Base-by-base conservation (phyloP, 2,113 vertebrate genomes). In the Platysteira castanea region DNA sequence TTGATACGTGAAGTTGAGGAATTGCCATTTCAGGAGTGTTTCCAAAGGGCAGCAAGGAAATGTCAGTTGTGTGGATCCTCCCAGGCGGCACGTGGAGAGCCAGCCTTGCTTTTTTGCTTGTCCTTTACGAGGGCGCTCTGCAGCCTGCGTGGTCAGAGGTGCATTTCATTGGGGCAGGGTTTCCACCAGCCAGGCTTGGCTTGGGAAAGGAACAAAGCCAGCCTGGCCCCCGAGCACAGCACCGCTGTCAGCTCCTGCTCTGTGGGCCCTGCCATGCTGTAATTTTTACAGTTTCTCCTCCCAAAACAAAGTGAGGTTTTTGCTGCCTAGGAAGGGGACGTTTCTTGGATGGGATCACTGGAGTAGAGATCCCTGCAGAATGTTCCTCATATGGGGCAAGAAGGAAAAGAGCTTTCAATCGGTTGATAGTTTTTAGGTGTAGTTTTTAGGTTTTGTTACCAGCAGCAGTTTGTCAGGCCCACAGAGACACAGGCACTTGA, bases 401-500 rank as follows among this genome's bases (percentile, higher is more conserved):
- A 31, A 88, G 24, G 27, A 60, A 39, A 47, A 14, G 5, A 22
- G 10, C 21, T 60, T 77, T 82, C 28, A 37, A 7, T 37, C 4
- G 3, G 14, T 15, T 61, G 27, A 5, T n/a, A n/a, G 63, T 18
- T 85, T 79, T 61, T 31, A 52, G 30, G 53, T 81, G 1, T 0
- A 53, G 28, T 8, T 65, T 37, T 46, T 63, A 47, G 11, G 20
- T 70, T n/a, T 37, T 77, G 27, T 70, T 70, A 56, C 28, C 56
- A 19, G 2, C 4, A 70, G 67, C 15, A 64, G 2, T 49, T 52
- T 56, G 33, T 52, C 35, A 39, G 64, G 59, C 18, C 27, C 21
- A 5, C 28, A 26, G 42, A 27, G 54, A 23, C 7, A 1, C 0
- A 1, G 49, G 44, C 47, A 24, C 22, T 47, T 1, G 39, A 64